phyloP scores from a whole-genome alignment of 1,140 invertebrate species.

The Goniozus legneri region DNA sequence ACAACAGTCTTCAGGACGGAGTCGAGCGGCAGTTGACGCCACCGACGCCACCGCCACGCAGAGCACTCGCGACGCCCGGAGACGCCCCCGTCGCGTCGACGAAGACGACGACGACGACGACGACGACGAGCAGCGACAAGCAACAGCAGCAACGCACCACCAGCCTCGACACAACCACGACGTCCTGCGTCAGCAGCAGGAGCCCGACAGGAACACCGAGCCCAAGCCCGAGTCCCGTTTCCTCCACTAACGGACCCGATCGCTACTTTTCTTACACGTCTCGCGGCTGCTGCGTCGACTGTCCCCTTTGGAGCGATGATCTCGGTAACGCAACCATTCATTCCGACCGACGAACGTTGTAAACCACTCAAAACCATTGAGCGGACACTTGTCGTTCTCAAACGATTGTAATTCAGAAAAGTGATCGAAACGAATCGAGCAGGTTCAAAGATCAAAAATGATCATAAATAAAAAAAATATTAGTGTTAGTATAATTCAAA shows the following conservation, averaged over 20 bases:
- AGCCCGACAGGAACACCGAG: constrained; percentile 14
- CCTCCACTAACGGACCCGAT: constrained; percentile 41
- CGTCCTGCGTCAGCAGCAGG: not conserved
- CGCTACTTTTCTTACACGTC: constrained; percentile 46
- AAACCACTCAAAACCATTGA: no score
- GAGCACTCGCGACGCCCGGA: constrained; percentile 30
- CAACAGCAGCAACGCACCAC: not conserved
- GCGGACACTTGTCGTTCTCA: no score
- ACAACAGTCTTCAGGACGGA: constrained; percentile 54
- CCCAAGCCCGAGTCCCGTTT: constrained; percentile 37
- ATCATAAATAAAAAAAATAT: no score
- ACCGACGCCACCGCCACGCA: constrained; percentile 51
- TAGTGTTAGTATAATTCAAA: no score
- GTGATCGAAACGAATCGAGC: no score
- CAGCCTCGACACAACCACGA: no score
- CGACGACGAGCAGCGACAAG: constrained; percentile 27
- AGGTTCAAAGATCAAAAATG: no score
- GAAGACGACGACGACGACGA: constrained; percentile 34
- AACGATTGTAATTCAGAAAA: no score
- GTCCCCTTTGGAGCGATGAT: constrained; percentile 47
- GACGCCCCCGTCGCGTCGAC: constrained; percentile 24
- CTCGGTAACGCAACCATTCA: constrained; percentile 36
- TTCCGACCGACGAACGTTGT: no score
- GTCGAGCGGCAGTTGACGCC: constrained; percentile 56
- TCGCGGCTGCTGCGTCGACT: constrained; percentile 48